These are phyloP conservation scores for Pelusios castaneus DNA, from an alignment of 2,113 vertebrate genomes.

Conservation along the genomic window DNA sequence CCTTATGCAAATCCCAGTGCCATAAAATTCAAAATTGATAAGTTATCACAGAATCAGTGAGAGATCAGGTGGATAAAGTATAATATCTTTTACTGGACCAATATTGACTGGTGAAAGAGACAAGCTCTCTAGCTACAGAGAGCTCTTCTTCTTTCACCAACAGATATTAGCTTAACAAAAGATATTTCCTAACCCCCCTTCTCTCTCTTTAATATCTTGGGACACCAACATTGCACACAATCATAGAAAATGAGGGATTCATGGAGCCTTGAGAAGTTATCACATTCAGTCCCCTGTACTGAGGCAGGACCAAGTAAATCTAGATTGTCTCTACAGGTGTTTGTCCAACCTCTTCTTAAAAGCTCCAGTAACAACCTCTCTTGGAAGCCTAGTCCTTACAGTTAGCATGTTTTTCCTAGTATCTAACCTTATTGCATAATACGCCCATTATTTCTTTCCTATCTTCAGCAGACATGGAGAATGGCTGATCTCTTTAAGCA, in stretches of 20 bases:
- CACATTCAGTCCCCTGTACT: not conserved
- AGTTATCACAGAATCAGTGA: not conserved
- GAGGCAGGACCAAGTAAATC: not conserved
- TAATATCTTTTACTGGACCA: not conserved
- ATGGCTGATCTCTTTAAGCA: not conserved
- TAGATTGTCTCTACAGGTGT: not conserved
- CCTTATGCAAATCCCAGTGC: conserved; percentile 3
- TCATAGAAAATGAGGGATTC: not conserved
- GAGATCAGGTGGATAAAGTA: not conserved
- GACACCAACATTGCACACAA: not conserved
- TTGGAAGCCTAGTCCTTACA: not conserved
- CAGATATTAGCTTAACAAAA: not conserved
- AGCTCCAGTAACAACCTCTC: not conserved
- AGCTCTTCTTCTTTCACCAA: not conserved
- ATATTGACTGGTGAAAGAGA: not conserved
- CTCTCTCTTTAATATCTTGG: not conserved
- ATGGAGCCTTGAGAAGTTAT: not conserved
- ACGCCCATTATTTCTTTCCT: too few relatives aligned
- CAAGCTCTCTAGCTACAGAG: not conserved
- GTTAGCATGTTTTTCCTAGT: not conserved
- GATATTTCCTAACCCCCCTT: not conserved
- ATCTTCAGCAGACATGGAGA: not conserved
- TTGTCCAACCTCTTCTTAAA: not conserved
- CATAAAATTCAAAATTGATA: conserved; percentile 15
- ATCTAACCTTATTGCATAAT: not conserved